Evolutionary conservation across 2,797 vertebrate genomes (phyloP).

Genomic region (Catamblyrhynchus diadema): DNA sequence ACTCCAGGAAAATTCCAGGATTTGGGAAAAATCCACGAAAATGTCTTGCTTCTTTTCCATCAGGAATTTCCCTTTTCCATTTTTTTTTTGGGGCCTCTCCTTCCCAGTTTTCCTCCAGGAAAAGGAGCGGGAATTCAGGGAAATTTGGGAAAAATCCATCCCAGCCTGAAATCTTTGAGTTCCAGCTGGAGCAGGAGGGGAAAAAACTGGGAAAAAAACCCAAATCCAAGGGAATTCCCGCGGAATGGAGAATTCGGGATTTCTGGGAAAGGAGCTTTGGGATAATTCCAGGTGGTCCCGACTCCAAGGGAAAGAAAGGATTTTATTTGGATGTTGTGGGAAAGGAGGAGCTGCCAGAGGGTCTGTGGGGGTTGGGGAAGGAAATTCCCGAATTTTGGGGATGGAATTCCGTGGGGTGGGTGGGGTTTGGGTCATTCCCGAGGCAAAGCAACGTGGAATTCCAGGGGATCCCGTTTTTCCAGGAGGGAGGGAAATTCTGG

Average conservation of each 20-base stretch:
- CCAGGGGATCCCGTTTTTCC: neutral
- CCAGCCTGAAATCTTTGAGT: neutral
- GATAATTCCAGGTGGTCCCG: neutral
- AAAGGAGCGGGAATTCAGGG: neutral
- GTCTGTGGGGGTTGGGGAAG: neutral
- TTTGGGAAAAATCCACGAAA: no score
- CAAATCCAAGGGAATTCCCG: neutral
- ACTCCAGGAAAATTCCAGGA: no score
- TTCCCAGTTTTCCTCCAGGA: neutral
- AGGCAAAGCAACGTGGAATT: fast-evolving
- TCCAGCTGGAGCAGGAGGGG: neutral
- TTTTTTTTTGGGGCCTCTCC: neutral
- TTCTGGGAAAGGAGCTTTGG: neutral
- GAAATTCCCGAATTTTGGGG: neutral
- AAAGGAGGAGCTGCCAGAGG: neutral
- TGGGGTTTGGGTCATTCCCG: neutral
- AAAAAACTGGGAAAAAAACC: neutral
- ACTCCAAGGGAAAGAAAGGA: neutral
- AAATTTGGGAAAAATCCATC: neutral
- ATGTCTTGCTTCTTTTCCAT: neutral
- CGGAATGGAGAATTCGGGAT: neutral
- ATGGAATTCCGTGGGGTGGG: neutral
- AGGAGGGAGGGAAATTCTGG: no score
- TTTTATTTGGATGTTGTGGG: neutral
- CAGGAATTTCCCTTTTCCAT: neutral